phyloP scores from a whole-genome alignment of 2,888 invertebrate genomes.

The Nomada goodeniana region DNA sequence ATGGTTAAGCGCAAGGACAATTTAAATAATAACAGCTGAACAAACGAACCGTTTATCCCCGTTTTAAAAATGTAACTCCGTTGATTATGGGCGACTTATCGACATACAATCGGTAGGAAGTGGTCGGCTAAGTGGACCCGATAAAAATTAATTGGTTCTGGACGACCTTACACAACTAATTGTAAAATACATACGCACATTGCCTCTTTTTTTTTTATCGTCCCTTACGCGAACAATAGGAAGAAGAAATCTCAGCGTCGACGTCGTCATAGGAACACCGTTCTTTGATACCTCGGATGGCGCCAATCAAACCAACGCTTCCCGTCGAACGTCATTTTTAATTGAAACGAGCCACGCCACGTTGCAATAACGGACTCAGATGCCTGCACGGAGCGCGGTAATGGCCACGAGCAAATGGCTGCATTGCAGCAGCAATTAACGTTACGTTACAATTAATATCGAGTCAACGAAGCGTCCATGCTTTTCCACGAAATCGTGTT shows the following conservation, averaged over 20 bases:
- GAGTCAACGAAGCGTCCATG: slow-evolving; percentile 47
- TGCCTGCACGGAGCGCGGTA: slow-evolving; percentile 20
- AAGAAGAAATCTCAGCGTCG: slow-evolving; percentile 7
- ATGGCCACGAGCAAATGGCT: slow-evolving; percentile 51
- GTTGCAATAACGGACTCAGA: slow-evolving; percentile 51
- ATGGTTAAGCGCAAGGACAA: not conserved
- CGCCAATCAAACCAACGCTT: not conserved
- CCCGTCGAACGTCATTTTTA: slow-evolving; percentile 31
- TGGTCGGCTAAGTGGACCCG: slow-evolving; percentile 26
- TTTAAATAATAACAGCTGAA: too few relatives aligned
- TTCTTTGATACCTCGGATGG: not conserved
- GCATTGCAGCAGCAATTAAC: slow-evolving; percentile 56
- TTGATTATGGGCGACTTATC: slow-evolving; percentile 17
- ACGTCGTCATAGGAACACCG: not conserved
- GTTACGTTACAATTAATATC: slow-evolving; percentile 67
- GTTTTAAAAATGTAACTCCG: too few relatives aligned
- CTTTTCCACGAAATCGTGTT: slow-evolving; percentile 48
- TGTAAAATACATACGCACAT: slow-evolving; percentile 7
- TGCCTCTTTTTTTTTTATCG: slow-evolving; percentile 34
- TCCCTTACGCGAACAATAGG: slow-evolving; percentile 10
- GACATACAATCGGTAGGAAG: slow-evolving; percentile 36
- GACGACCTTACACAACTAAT: slow-evolving; percentile 16
- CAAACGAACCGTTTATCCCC: too few relatives aligned
- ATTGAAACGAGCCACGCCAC: slow-evolving; percentile 40
- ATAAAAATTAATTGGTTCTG: slow-evolving; percentile 65